Evolutionary conservation across 2,888 invertebrate species (phyloP), one percentile per base, ranked within the genome.

Genomic region (Cybosia mesomella): DNA sequence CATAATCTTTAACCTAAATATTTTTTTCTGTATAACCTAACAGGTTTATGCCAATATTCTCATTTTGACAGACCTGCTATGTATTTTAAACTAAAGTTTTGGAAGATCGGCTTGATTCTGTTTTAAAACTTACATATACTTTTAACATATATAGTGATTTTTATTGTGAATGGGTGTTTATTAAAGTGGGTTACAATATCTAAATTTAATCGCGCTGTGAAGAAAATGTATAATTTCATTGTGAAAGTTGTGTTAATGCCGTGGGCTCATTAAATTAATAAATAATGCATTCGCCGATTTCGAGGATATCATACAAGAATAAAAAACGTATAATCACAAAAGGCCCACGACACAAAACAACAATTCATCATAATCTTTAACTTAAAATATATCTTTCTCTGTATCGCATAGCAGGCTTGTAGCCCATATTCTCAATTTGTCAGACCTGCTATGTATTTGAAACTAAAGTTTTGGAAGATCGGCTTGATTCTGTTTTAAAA

Each of bases 371-470:
- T n/a, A 18, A 49, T 49, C 49, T n/a, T 49, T 49, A 9, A 49
- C n/a, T n/a, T 49, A 49, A 49, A 49, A 49, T 49, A 43, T 43
- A 49, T 49, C n/a, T 49, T n/a, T 49, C n/a, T 49, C n/a, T 49
- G 49, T 49, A 49, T 49, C 7, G n/a, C 18, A 15, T n/a, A n/a
- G n/a, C 49, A 49, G 49, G 18, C 43, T 18, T 15, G 15, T 15
- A 15, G 43, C 15, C 15, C 18, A 43, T 49, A n/a, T n/a, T 49
- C n/a, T 49, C 43, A 43, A 18, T 8, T 49, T n/a, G 49, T n/a
- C n/a, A 5, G 11, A 28, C 24, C 28, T 28, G 18, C 18, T 32
- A n/a, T 15, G 49, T n/a, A n/a, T 49, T 49, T 49, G 8, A 49
- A 49, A 49, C n/a, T n/a, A 49, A 49, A 49, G n/a, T n/a, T 49